Base-by-base conservation (phyloP, 2,797 vertebrate genomes). In the Lates japonicus region DNA sequence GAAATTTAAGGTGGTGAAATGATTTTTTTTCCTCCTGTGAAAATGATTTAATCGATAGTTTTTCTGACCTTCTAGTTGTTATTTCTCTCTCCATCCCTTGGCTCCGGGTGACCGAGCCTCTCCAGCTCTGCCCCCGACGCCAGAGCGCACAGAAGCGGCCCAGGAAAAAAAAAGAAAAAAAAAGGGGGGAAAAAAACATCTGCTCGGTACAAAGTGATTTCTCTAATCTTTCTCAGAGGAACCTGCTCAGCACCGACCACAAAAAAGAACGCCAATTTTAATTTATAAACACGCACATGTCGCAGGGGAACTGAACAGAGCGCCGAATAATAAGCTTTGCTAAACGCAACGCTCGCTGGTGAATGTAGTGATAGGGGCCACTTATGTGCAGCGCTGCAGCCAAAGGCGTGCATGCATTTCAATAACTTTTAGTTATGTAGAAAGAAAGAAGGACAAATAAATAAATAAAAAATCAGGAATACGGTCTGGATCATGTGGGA, bases 191-290 rank as follows among this genome's bases (percentile, higher is more conserved):
- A 7, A 60, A n/a, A 82, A 87, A 86, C 86, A 83, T 84, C 91
- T 90, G 88, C 87, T 88, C 85, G 68, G 79, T 74, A 87, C 90
- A 90, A 93, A 93, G 88, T 87, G 82, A 91, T 92, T 91, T 68
- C 70, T 90, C 75, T 93, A 83, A 94, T 95, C 93, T 92, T 87
- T 82, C 88, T 92, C 88, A 1, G 85, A 87, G 87, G 86, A 94
- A 93, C 74, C 79, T 65, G 83, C 78, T 84, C 88, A 35, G 85
- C 84, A 54, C 85, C 78, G 88, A 93, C 90, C 90, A 91, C 78
- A 82, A 84, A 76, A 20, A 71, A 67, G 39, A 87, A 86, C 77
- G 83, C 88, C 88, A 87, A 91, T 93, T 92, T 86, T 87, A 81
- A 91, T 94, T 92, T 92, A 70, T 81, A 93, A 92, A 91, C 82